Base-by-base conservation (phyloP, 1,140 invertebrate genomes). In the Zaprionus tsacasi region DNA sequence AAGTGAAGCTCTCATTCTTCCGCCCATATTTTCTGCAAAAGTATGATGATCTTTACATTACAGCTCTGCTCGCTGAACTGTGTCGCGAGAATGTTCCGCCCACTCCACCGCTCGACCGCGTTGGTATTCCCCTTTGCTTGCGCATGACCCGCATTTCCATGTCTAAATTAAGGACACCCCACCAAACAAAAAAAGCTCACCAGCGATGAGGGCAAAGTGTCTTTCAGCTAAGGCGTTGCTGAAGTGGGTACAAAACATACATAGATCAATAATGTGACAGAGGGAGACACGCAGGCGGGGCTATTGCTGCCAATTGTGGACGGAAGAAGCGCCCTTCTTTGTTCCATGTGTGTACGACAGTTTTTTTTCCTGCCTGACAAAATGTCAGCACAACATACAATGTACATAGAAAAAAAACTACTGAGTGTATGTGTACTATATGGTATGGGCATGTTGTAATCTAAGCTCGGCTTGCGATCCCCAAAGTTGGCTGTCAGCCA, bases 81-180 rank as follows among this genome's bases (percentile, higher is more conserved):
- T 70, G 72, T 64, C 59, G 56, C 63, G 11, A 38, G 30, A 65
- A 56, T 57, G 59, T n/a, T 35, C 38, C 7, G 33, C 33, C 33
- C 7, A 35, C n/a, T 36, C 30, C 35, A 12, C 43, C 43, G 38
- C 13, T 13, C 45, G 17, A 21, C 3, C 5, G 17, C 45, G 10
- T 21, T 50, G 17, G 45, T 17, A 25, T 52, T 40, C 33, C 54
- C 50, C 27, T 61, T 11, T 68, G 43, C 61, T 35, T 55, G 60
- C 60, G 70, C 60, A 65, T 87, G 83, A 87, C 83, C 85, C 83
- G 83, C 83, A 87, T 87, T 87, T 88, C 65, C 67, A 89, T 80
- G 81, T 87, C 83, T 87, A 87, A 87, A 87, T 87, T 87, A 87
- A 87, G 83, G 83, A 87, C 83, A 87, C 80, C 83, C 80, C 83